Evolutionary conservation across 2,797 vertebrate species (phyloP).

Genomic region (Ctenochaetus hawaiiensis): DNA sequence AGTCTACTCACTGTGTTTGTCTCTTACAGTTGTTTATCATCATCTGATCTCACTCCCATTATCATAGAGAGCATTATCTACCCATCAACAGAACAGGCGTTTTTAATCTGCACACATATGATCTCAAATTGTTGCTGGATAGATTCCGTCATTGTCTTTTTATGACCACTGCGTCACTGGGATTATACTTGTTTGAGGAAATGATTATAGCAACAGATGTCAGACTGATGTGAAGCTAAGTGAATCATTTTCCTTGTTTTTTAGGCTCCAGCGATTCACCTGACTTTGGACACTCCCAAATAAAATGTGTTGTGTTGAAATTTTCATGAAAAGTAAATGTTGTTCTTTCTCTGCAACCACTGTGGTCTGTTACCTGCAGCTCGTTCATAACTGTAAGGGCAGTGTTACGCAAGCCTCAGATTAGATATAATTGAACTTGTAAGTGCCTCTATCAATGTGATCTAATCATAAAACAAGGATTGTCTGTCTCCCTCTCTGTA

Average conservation of each 20-base stretch:
- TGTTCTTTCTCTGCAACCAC: not conserved
- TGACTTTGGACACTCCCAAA: not conserved
- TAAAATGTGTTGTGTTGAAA: not conserved
- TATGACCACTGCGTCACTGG: not conserved
- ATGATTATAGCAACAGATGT: not conserved
- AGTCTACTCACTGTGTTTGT: not conserved
- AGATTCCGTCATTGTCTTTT: not conserved
- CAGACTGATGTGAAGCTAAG: not conserved
- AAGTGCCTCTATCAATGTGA: no score
- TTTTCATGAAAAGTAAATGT: not conserved
- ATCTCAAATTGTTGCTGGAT: slow-evolving; percentile 8
- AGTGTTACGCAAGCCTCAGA: no score
- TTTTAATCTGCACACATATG: not conserved
- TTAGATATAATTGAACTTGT: no score
- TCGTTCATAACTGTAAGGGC: not conserved
- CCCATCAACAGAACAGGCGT: not conserved
- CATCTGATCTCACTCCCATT: not conserved
- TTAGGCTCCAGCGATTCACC: not conserved
- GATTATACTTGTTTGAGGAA: slow-evolving; percentile 2
- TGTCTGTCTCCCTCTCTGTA: no score
- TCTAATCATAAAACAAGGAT: no score
- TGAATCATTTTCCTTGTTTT: not conserved
- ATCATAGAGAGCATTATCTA: slow-evolving; percentile 17
- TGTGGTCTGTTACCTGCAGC: slow-evolving; percentile 1
- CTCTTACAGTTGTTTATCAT: not conserved